Conservation (phyloP, 1,140 invertebrate genomes). For the Campodea augens region DNA sequence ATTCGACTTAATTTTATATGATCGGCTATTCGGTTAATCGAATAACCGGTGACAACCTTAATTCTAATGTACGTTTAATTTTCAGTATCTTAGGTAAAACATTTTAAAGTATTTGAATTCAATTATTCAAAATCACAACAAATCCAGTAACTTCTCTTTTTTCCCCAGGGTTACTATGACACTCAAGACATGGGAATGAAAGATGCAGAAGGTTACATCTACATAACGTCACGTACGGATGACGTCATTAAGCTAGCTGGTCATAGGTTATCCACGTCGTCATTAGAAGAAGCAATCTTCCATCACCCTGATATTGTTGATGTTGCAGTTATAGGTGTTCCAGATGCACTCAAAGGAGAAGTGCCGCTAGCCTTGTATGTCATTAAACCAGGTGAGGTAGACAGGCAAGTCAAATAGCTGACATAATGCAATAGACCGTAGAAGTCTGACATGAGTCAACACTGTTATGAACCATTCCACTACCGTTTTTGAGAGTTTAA, state of each 20-base stretch:
- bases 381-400: slow-evolving; percentile 36
- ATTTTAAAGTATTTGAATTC: slow-evolving; percentile 6
- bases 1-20: no score
- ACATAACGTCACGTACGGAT: slow-evolving; percentile 73
- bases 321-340: slow-evolving; percentile 69
- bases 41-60: no score
- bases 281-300: slow-evolving; percentile 72
- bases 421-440: not conserved
- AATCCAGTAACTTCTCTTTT: slow-evolving; percentile 4
- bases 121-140: slow-evolving; percentile 1
- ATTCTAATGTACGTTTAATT: no score
- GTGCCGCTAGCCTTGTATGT: slow-evolving; percentile 74
- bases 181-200: slow-evolving; percentile 84
- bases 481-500: no score
- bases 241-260: slow-evolving; percentile 94
- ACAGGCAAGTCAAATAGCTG: slow-evolving; percentile 22
- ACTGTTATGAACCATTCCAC: not conserved
- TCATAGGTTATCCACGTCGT: slow-evolving; percentile 68
- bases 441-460: no score
- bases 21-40: no score
- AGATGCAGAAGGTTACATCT: slow-evolving; percentile 65
- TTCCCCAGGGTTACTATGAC: slow-evolving; percentile 71
- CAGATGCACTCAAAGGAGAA: slow-evolving; percentile 72
- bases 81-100: slow-evolving; percentile 1
- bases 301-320: slow-evolving; percentile 63